Conservation (phyloP, 2,888 invertebrate genomes). For the Drosophila paranaensis region DNA sequence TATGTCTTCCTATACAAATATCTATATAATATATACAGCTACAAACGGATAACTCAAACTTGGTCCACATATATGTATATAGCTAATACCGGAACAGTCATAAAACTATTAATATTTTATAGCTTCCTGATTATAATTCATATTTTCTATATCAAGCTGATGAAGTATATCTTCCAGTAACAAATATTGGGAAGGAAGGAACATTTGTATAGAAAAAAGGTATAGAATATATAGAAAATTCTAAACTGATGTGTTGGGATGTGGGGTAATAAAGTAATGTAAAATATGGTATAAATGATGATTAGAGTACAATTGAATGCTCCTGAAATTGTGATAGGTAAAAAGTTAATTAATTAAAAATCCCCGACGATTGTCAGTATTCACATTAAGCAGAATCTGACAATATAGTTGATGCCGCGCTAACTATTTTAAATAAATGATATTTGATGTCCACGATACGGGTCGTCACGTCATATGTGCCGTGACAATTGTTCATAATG, state of each 20-base stretch:
- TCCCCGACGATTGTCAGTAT: too few relatives aligned
- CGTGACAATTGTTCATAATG: slow-evolving; percentile 18
- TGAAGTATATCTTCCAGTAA: not conserved
- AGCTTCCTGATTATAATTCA: not conserved
- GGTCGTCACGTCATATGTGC: slow-evolving; percentile 17
- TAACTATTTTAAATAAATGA: not conserved
- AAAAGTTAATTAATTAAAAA: too few relatives aligned
- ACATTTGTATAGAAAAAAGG: not conserved
- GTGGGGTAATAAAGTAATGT: too few relatives aligned
- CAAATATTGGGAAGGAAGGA: not conserved
- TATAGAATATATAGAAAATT: not conserved
- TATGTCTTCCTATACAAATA: not conserved
- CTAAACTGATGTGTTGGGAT: too few relatives aligned
- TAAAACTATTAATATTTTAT: not conserved
- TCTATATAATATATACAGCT: not conserved
- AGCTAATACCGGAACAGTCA: not conserved
- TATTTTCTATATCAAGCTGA: not conserved
- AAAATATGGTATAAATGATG: too few relatives aligned
- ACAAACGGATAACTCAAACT: not conserved
- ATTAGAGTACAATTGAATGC: too few relatives aligned
- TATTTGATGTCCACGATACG: not conserved
- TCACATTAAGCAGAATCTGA: not conserved
- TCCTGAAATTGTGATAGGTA: too few relatives aligned
- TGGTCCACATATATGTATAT: too few relatives aligned
- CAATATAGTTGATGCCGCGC: not conserved